Conservation (phyloP, 2,113 vertebrate species). For the Triplophysa siluroides region DNA sequence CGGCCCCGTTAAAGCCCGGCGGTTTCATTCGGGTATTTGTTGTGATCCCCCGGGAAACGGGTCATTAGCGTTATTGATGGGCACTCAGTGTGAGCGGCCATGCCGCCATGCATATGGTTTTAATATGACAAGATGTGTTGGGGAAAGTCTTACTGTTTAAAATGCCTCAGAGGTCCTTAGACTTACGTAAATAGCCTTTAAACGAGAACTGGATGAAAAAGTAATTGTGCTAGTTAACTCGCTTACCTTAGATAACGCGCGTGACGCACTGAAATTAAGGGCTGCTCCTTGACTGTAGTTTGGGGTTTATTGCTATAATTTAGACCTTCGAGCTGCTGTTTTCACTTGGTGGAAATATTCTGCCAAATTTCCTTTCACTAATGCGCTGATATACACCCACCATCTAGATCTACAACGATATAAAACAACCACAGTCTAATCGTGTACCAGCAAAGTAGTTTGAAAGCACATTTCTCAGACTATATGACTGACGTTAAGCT, state of each 20-base stretch:
- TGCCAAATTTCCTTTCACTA: slow-evolving; percentile 28
- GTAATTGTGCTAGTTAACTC: background rate
- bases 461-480: background rate
- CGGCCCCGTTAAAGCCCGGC: slow-evolving; percentile 47
- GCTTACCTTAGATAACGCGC: slow-evolving; percentile 27
- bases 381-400: slow-evolving; percentile 23
- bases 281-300: slow-evolving; percentile 24
- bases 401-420: slow-evolving; percentile 6
- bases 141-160: slow-evolving; percentile 56
- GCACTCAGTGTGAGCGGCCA: slow-evolving; percentile 53
- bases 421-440: slow-evolving; percentile 11
- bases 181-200: slow-evolving; percentile 29
- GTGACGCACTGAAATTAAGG: slow-evolving; percentile 24
- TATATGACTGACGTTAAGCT: background rate
- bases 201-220: slow-evolving; percentile 11
- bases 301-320: slow-evolving; percentile 27
- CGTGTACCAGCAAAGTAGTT: background rate
- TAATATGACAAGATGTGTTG: slow-evolving; percentile 67
- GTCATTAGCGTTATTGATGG: slow-evolving; percentile 74
- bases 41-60: slow-evolving; percentile 63
- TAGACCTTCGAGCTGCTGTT: slow-evolving; percentile 5
- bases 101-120: slow-evolving; percentile 65
- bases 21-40: slow-evolving; percentile 63
- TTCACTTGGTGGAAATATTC: slow-evolving; percentile 28
- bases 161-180: slow-evolving; percentile 32